phyloP scores from a whole-genome alignment of 2,888 invertebrate genomes.

The Athalia circularis region DNA sequence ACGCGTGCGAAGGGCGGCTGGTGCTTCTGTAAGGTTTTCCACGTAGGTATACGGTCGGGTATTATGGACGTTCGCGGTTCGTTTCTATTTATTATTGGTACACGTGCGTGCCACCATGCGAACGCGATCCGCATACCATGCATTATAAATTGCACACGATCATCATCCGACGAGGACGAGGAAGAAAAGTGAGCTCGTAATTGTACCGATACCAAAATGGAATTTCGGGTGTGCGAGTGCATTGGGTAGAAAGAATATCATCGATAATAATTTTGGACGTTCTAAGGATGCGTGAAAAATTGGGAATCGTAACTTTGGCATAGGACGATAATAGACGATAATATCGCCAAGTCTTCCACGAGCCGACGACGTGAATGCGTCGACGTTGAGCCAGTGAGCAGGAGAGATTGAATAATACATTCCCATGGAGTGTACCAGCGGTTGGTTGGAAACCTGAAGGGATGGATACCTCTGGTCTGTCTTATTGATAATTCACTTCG shows the following conservation, averaged over 20 bases:
- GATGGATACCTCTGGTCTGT: conserved; percentile 60
- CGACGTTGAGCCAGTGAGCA: conserved; percentile 35
- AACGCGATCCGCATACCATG: conserved; percentile 36
- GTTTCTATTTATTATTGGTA: conserved; percentile 4
- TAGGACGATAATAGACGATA: background rate
- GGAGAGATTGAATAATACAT: conserved; percentile 69
- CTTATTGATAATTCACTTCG: conserved; percentile 72
- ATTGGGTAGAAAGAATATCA: too few relatives aligned
- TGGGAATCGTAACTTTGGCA: background rate
- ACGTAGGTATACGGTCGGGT: background rate
- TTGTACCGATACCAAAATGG: too few relatives aligned
- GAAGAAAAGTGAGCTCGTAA: background rate
- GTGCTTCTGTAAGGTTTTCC: background rate
- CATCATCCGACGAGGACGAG: conserved; percentile 14
- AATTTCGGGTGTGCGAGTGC: too few relatives aligned
- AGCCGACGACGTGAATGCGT: background rate
- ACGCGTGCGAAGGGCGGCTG: background rate
- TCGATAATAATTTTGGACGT: too few relatives aligned
- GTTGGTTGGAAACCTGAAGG: conserved; percentile 52
- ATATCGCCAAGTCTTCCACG: background rate
- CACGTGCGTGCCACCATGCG: conserved; percentile 25
- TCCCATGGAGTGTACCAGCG: conserved; percentile 61
- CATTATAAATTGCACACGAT: conserved; percentile 40
- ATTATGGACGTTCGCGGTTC: background rate
- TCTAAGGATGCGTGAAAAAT: background rate